These are phyloP conservation scores for Lycodopsis pacificus DNA, from an alignment of 2,797 vertebrate genomes.

Conservation along the genomic window DNA sequence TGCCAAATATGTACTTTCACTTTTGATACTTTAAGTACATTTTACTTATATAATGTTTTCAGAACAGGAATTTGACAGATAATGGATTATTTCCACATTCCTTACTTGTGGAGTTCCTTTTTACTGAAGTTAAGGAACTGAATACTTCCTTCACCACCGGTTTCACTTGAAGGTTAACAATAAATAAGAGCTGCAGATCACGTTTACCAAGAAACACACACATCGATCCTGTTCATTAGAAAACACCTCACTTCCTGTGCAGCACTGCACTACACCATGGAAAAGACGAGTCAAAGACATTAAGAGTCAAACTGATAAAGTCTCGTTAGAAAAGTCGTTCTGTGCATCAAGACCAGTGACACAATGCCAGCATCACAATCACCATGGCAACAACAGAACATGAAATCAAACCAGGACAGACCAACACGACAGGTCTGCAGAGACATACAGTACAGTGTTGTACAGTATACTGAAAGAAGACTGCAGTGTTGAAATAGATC, in stretches of 20 bases:
- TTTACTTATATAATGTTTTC: neutral
- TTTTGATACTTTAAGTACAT: neutral
- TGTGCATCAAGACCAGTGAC: conserved; percentile 20
- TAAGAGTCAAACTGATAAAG: neutral
- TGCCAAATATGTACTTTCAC: neutral
- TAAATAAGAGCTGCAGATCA: neutral
- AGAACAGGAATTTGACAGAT: neutral
- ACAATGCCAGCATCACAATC: conserved; percentile 48
- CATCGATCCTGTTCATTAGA: neutral
- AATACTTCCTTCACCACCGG: neutral
- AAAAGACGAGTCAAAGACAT: neutral
- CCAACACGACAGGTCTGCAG: conserved; percentile 83
- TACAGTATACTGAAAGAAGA: conserved; percentile 72
- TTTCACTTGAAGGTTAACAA: neutral
- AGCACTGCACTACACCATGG: neutral
- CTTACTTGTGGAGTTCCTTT: neutral
- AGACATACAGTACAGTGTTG: conserved; percentile 79
- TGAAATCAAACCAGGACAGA: conserved; percentile 82
- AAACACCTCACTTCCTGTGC: neutral
- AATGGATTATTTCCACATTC: neutral
- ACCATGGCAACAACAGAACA: conserved; percentile 70
- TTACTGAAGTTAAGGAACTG: neutral
- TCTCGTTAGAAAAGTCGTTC: conserved; percentile 15
- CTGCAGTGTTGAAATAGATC: conserved; percentile 78
- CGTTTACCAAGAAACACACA: neutral